Conservation (phyloP, 2,797 vertebrate species). For the Danio aesculapii region DNA sequence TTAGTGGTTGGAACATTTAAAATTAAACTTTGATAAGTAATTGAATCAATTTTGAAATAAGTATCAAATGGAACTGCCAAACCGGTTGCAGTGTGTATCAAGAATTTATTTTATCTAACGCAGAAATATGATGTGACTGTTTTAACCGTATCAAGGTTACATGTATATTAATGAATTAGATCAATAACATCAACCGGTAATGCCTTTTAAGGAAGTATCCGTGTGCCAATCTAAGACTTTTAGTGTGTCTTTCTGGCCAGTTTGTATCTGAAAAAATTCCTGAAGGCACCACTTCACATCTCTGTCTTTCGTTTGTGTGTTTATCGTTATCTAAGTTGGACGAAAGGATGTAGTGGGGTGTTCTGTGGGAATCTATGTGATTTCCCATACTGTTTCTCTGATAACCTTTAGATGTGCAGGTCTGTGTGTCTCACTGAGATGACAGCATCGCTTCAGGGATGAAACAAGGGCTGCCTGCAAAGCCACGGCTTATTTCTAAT, state of each 20-base stretch:
- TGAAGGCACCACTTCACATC: background rate
- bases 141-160: background rate
- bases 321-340: background rate
- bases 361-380: background rate
- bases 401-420: constrained; percentile 50
- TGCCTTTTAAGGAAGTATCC: background rate
- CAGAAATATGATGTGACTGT: background rate
- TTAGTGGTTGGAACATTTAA: no score
- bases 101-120: background rate
- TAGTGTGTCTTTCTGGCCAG: background rate
- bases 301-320: background rate
- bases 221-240: background rate
- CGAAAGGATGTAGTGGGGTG: background rate
- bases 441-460: constrained; percentile 43
- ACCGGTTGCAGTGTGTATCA: no score
- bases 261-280: background rate
- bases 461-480: constrained; percentile 27
- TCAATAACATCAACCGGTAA: no score
- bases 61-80: no score
- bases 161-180: background rate
- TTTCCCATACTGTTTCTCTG: constrained; percentile 27
- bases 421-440: constrained; percentile 36
- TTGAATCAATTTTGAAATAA: no score
- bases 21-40: no score
- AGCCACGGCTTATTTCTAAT: constrained; percentile 50